Percentiles rank a stretch among this genome's conserved stretches.
Evolutionary conservation across 2,797 vertebrate genomes (phyloP).

Genomic region (Morus bassanus): DNA sequence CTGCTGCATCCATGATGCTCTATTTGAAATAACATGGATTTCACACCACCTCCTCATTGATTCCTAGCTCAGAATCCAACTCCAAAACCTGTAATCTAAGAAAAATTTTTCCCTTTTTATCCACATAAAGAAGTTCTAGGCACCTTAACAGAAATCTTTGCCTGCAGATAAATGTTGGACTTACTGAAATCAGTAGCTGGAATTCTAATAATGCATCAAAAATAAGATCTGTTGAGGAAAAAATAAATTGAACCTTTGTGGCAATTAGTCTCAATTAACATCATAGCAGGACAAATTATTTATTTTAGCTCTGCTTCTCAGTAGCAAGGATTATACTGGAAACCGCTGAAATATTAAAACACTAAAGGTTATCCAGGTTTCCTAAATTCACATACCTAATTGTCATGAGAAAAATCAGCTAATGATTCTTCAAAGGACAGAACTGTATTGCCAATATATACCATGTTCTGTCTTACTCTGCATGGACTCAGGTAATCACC

Average conservation of each 20-base stretch:
- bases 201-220: background rate
- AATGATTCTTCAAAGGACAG: background rate
- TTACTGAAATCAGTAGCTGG: background rate
- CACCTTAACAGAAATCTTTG: background rate
- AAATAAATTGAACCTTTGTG: background rate
- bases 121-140: background rate
- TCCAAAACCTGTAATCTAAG: background rate
- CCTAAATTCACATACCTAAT: background rate
- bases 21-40: slow-evolving; percentile 21
- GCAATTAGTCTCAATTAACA: background rate
- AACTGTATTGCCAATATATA: background rate
- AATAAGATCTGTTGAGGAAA: background rate
- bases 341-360: background rate
- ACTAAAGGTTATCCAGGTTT: background rate
- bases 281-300: background rate
- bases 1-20: background rate
- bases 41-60: background rate
- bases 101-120: background rate
- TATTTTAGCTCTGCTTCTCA: background rate
- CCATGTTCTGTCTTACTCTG: background rate
- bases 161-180: background rate
- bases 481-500: background rate
- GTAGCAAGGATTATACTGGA: background rate
- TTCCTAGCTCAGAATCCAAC: background rate
- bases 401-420: background rate